Evolutionary conservation across 2,113 vertebrate species (phyloP), one percentile per base, ranked within the genome.

Genomic region (Leucosticte australis): DNA sequence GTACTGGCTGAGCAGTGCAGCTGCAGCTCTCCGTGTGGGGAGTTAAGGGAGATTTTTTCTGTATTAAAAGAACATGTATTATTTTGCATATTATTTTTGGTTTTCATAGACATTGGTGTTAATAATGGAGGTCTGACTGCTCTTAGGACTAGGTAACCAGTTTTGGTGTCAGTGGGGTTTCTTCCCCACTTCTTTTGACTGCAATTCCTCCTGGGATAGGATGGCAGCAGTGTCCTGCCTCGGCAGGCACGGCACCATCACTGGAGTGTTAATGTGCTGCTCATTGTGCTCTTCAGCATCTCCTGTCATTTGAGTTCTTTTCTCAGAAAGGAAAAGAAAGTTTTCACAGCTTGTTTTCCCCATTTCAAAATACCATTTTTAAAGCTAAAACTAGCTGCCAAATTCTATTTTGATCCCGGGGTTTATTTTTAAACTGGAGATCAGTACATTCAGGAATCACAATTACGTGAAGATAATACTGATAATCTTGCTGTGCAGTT

Each of bases 201-300:
- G 20, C 2, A 3, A 8, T 1, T 10, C 50, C 18, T n/a, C 35
- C 74, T 46, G 42, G 42, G 14, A 20, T 39, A 12, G 20, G 19
- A 3, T 5, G 41, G 18, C n/a, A 73, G 63, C 87, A 76, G 1
- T 18, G 59, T 33, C 44, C 50, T 67, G 59, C 33, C 8, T 2
- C 1, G 26, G 37, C 52, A 49, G 68, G 63, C 50, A 42, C 31
- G 62, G 41, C 35, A 6, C 28, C 18, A 0, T 20, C 68, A 1
- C 44, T 1, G 5, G 23, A 2, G 14, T 20, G 23, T 69, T 20
- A 4, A 5, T 2, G 9, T 49, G 63, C 3, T 46, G 20, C 13
- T 73, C 37, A 1, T 5, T 56, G 62, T 55, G 67, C 41, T 53
- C 27, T 18, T 30, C 52, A 53, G 4, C 27, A 5, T 52, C 33